Evolutionary conservation across 2,888 invertebrate genomes (phyloP), one percentile per base, ranked within the genome.

Genomic region (Xanthia icteritia): DNA sequence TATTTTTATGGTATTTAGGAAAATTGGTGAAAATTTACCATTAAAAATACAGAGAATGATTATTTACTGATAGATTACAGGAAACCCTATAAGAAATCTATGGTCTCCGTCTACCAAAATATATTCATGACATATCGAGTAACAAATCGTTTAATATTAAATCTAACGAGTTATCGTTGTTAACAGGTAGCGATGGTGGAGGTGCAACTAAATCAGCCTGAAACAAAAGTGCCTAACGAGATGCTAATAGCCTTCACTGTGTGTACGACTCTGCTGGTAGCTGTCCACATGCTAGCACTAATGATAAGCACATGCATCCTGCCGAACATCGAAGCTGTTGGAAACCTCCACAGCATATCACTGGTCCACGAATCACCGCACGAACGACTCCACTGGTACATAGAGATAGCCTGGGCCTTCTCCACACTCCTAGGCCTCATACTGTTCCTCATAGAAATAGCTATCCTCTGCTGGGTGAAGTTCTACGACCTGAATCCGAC

Each of bases 251-350:
- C 99, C 0, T 99, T 99, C 94, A 99, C 99, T 45, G 97, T 99
- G 0, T 99, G 99, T 92, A 99, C 99, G 48, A 99, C 99, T 0
- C 97, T 99, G 0, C 97, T 99, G 51, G 99, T 99, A 5, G 99
- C 99, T 0, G 99, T 99, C 2, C 99, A 99, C 95, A 98, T 99
- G 98, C 95, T 99, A 84, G 99, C 99, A 0, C 97, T 99, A 45
- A 99, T 99, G 99, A 99, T 99, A 93, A 99, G 99, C 92, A 99
- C 99, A 0, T 99, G 99, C 94, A 99, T 99, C 87, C 97, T 99
- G 86, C 99, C 99, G n/a, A 99, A 99, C 93, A 99, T 99, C 82
- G 99, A 99, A 95, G 99, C 99, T 0, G 98, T 99, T 8, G 99
- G 99, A 87, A 99, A 99, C 95, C 97, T 99, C 69, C 98, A 99